Base-by-base conservation (phyloP, 2,888 invertebrate species). In the Eremobia ochroleuca region DNA sequence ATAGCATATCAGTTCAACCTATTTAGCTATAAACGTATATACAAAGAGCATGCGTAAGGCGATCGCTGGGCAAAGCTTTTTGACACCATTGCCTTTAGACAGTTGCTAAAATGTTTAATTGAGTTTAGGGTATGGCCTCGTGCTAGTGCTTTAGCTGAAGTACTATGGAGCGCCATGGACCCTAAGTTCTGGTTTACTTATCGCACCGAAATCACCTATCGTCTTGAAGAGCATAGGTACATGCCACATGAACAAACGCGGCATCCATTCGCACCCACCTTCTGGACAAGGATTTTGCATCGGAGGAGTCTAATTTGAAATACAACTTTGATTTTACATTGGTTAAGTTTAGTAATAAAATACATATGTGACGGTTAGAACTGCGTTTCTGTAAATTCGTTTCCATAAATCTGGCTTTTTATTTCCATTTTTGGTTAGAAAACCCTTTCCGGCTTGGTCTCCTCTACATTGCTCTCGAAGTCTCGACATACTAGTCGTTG, bases 201-300 rank as follows among this genome's bases (percentile, higher is more conserved):
- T 5, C 93, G 94, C 0, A 9, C 13, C 0, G 73, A 87, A 82
- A 85, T 92, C 91, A 77, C 96, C 87, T 52, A 91, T 89, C 92
- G 94, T 5, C 79, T 94, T 8, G 92, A 95, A 88, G 94, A 94
- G 89, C 89, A 95, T 96, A n/a, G n/a, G n/a, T n/a, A 85, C 93
- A 73, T 98, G 98, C 91, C 95, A 98, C 68, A 97, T 98, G 97
- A 97, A 98, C 84, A 95, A 97, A 31, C 96, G 98, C 62, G 98
- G 98, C 2, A 97, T 98, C 73, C 95, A 94, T 2, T 98, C 98
- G 0, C 97, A 98, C 89, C 98, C 98, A 0, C 97, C 97, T 2
- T 97, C 97, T 90, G 98, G 98, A 0, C 97, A 98, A 0, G 97
- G 98, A 49, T 98, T 96, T 91, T 87, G 85, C 21, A 31, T 76